These are phyloP conservation scores for Neogobius melanostomus DNA, from an alignment of 2,113 vertebrate genomes.

Conservation along the genomic window DNA sequence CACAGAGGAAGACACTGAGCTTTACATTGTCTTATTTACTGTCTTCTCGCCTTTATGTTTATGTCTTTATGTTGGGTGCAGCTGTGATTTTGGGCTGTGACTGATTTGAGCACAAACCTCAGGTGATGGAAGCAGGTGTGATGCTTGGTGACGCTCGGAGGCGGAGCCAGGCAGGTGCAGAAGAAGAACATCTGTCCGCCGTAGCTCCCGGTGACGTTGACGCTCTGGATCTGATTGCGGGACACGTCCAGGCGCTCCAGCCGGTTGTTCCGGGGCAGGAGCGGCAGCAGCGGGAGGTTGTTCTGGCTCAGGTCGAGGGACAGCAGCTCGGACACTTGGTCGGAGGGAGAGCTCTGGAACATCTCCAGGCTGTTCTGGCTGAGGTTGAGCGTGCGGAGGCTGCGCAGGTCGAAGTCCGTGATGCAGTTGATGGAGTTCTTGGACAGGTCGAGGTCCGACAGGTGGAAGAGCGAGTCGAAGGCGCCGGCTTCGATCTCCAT, in stretches of 20 bases:
- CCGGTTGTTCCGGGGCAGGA: conserved; percentile 78
- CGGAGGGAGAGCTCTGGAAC: conserved; percentile 76
- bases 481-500: conserved; percentile 92
- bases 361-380: conserved; percentile 91
- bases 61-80: no score
- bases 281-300: conserved; percentile 84
- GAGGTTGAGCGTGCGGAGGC: conserved; percentile 84
- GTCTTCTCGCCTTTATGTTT: no score
- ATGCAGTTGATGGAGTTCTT: conserved; percentile 95
- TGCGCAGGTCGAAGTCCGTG: conserved; percentile 86
- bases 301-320: conserved; percentile 89
- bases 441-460: conserved; percentile 88
- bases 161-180: conserved; percentile 43
- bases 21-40: no score
- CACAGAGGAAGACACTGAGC: no score
- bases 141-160: conserved; percentile 40
- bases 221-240: conserved; percentile 81
- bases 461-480: conserved; percentile 79
- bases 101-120: no score
- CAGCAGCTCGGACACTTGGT: conserved; percentile 72
- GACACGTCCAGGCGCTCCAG: conserved; percentile 86
- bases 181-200: conserved; percentile 50
- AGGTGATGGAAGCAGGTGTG: conserved; percentile 68
- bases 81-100: no score
- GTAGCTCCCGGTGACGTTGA: conserved; percentile 56